These are phyloP conservation scores for Spea multiplicata DNA, from an alignment of 2,113 vertebrate species.

Conservation along the genomic window DNA sequence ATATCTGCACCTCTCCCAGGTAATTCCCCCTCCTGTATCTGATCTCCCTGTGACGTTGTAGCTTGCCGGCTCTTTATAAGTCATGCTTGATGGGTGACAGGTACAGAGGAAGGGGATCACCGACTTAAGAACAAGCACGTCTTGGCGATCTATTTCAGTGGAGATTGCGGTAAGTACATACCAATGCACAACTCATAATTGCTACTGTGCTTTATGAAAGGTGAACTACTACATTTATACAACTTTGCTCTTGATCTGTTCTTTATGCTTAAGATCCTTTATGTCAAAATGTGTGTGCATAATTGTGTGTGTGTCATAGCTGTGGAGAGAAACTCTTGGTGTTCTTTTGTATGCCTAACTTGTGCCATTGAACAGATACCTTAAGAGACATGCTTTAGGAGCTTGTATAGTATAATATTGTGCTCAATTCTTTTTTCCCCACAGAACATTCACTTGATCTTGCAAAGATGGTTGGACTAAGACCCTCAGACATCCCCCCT, in stretches of 20 bases:
- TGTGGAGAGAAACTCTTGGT: too few species aligned
- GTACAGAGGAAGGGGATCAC: not conserved
- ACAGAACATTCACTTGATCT: not conserved
- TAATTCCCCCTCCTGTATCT: constrained; percentile 11
- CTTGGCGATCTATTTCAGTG: not conserved
- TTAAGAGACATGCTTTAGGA: too few species aligned
- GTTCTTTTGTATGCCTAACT: too few species aligned
- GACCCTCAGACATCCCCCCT: constrained; percentile 70
- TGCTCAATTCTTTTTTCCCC: not conserved
- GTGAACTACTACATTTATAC: too few species aligned
- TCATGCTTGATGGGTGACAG: constrained; percentile 1
- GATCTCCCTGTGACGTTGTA: constrained; percentile 17
- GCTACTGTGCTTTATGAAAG: too few species aligned
- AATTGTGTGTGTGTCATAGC: too few species aligned
- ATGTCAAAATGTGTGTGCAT: too few species aligned
- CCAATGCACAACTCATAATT: too few species aligned
- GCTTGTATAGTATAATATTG: too few species aligned
- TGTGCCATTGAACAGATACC: too few species aligned
- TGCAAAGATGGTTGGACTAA: constrained; percentile 70
- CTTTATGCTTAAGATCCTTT: too few species aligned
- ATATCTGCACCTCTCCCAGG: constrained; percentile 11
- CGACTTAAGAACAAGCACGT: not conserved
- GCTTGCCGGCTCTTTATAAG: constrained; percentile 26
- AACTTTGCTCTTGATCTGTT: too few species aligned
- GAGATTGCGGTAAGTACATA: constrained; percentile 19